phyloP scores from a whole-genome alignment of 2,797 vertebrate species.

The Microhierax caerulescens region DNA sequence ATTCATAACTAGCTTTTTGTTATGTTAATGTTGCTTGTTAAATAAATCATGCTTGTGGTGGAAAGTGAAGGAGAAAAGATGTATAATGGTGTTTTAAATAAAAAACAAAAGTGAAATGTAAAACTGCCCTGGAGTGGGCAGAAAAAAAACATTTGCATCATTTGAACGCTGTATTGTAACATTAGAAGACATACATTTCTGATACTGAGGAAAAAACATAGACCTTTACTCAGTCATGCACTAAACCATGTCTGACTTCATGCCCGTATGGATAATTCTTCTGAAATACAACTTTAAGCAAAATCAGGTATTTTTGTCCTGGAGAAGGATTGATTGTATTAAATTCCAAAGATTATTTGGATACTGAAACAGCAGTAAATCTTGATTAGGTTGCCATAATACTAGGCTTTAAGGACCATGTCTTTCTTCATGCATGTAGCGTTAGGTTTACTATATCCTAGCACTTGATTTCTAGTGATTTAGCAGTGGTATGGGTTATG shows the following conservation, averaged over 20 bases:
- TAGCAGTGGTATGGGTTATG: not conserved
- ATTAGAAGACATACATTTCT: not conserved
- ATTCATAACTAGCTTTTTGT: not conserved
- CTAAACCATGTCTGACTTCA: not conserved
- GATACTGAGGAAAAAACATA: not conserved
- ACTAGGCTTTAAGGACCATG: not conserved
- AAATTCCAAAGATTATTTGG: not conserved
- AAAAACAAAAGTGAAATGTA: not conserved
- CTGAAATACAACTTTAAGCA: not conserved
- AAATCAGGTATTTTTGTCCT: not conserved
- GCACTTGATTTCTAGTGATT: not conserved
- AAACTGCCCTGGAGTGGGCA: not conserved
- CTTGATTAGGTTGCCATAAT: not conserved
- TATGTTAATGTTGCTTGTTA: not conserved
- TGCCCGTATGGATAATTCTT: not conserved
- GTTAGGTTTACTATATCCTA: not conserved
- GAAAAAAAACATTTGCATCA: rapidly evolving
- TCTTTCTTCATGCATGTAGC: not conserved
- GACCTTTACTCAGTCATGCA: not conserved
- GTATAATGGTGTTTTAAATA: not conserved
- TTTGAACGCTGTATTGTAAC: not conserved
- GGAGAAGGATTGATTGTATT: not conserved
- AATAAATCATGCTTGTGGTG: not conserved
- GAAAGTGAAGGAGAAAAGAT: not conserved
- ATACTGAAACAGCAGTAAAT: not conserved